Base-by-base conservation (phyloP, 2,113 vertebrate species). In the Ophiodon elongatus region DNA sequence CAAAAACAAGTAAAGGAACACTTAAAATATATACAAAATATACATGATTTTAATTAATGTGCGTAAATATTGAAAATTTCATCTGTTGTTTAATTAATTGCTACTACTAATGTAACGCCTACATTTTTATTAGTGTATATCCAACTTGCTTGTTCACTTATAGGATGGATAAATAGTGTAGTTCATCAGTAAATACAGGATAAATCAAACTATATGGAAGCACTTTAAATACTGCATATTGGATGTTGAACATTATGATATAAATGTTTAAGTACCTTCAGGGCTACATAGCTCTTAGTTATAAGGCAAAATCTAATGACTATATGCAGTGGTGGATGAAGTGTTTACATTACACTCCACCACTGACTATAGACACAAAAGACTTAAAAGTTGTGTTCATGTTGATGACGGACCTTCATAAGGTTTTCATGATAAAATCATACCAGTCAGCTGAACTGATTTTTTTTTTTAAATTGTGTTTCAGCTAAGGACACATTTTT, bases 31-130 rank as follows among this genome's bases (percentile, higher is more conserved):
- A 1, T 31, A 8, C 31, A 19, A 60, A 52, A 39, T 19, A 63
- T 25, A n/a, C 21, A 75, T 9, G 14, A 54, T 59, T 45, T 29
- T 27, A 83, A 72, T 72, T 41, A 33, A 50, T 80, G 27, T 14
- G 4, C 4, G 1, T 21, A 57, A 19, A 45, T 23, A 60, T 35
- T 25, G 33, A 4, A 33, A 2, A 68, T 62, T 29, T 33, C 2
- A 3, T 31, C 10, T 31, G 21, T 23, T 43, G 6, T 23, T 39
- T 14, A 11, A 29, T 59, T 29, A 21, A 39, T 27, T 41, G 17
- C 31, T 47, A 29, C 1, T 31, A 21, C 27, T 70, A 35, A 70
- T 54, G 52, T n/a, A 52, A 54, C 27, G 54, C 47, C 13, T 37
- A 71, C 31, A 54, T 54, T 37, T 54, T 19, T 8, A 9, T 6